phyloP scores from a whole-genome alignment of 2,113 vertebrate species.

The Myrmophylax atrothorax region DNA sequence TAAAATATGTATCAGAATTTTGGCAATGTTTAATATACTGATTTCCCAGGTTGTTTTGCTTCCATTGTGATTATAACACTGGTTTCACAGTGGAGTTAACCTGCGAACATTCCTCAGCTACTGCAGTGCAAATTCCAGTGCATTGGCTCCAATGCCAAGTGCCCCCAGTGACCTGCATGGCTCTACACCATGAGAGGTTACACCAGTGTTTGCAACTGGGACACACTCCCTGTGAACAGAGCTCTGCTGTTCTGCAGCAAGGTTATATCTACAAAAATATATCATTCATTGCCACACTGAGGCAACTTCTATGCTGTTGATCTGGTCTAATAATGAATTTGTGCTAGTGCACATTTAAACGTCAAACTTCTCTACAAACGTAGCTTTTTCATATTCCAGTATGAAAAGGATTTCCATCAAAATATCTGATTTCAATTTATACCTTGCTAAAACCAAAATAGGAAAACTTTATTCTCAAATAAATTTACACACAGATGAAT shows the following conservation, averaged over 20 bases:
- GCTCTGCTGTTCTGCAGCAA: background rate
- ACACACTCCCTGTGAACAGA: background rate
- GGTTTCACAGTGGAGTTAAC: background rate
- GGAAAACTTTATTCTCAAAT: background rate
- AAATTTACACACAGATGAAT: background rate
- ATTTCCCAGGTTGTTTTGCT: background rate
- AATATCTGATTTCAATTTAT: background rate
- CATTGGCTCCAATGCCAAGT: background rate
- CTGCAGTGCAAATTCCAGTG: background rate
- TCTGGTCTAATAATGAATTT: background rate
- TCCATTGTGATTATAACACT: background rate
- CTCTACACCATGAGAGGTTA: background rate
- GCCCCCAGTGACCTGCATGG: accelerated
- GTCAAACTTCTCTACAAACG: background rate
- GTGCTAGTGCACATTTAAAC: background rate
- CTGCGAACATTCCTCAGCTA: background rate
- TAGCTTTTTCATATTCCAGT: background rate
- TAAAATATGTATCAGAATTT: background rate
- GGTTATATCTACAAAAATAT: background rate
- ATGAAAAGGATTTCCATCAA: background rate
- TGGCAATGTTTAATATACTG: background rate
- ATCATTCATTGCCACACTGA: background rate
- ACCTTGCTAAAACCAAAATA: background rate
- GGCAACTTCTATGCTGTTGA: background rate
- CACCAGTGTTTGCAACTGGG: background rate